These are phyloP conservation scores for Rhodinocichla rosea DNA, from an alignment of 2,113 vertebrate genomes.

Conservation along the genomic window DNA sequence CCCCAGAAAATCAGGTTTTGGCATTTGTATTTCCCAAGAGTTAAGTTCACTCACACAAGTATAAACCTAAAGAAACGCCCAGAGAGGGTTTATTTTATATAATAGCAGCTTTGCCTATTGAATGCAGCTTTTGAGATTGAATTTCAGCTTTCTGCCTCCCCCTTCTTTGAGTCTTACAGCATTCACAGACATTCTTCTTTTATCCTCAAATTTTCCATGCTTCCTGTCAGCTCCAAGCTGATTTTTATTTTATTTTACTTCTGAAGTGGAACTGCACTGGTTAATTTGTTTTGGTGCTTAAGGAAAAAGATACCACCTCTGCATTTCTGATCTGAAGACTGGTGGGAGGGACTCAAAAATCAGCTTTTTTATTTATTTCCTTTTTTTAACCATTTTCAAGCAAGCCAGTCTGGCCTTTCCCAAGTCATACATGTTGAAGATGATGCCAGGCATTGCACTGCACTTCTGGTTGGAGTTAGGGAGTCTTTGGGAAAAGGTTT, in stretches of 20 bases:
- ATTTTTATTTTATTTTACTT: conserved; percentile 25
- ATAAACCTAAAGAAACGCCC: neutral
- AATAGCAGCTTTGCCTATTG: neutral
- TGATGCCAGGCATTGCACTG: neutral
- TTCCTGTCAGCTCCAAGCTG: conserved; percentile 10
- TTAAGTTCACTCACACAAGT: neutral
- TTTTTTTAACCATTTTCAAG: neutral
- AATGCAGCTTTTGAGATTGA: neutral
- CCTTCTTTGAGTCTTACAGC: neutral
- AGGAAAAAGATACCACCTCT: conserved; percentile 43
- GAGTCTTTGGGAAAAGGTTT: neutral
- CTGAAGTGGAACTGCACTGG: conserved; percentile 30
- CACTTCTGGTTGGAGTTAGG: neutral
- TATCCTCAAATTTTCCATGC: conserved; percentile 28
- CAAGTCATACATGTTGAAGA: accelerated
- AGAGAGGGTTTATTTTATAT: neutral
- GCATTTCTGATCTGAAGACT: conserved; percentile 31
- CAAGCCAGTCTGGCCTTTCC: neutral
- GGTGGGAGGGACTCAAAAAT: conserved; percentile 22
- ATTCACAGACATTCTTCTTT: conserved; percentile 13
- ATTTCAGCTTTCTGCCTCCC: neutral
- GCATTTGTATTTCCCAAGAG: neutral
- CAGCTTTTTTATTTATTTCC: neutral
- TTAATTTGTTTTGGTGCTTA: conserved; percentile 64
- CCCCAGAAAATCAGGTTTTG: neutral